Conservation (phyloP, 2,797 vertebrate species). For the Smutsia temminckii region DNA sequence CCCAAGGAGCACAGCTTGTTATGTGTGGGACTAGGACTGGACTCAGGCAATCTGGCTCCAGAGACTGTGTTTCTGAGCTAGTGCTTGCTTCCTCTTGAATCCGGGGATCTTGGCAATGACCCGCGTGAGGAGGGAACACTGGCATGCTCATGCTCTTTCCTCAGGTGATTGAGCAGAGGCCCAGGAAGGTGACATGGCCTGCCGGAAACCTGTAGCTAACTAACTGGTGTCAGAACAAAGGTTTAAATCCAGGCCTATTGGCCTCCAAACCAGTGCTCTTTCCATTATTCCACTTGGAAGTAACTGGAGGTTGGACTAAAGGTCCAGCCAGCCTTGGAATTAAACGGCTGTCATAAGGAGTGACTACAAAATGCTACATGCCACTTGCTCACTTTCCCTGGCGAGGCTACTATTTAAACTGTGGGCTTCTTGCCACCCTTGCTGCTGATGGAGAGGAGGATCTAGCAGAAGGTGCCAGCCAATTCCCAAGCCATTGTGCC, state of each 20-base stretch:
- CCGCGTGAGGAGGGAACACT: fast-evolving
- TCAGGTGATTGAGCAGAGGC: background rate
- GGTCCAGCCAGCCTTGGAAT: background rate
- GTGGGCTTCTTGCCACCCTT: no score
- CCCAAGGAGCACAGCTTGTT: background rate
- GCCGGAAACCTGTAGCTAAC: background rate
- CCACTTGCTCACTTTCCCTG: background rate
- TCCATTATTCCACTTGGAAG: background rate
- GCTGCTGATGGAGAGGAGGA: background rate
- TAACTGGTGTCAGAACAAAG: background rate
- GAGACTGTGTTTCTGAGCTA: background rate
- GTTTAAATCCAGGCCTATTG: background rate
- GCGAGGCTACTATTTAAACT: no score
- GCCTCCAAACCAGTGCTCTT: background rate
- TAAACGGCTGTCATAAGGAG: background rate
- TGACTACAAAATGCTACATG: fast-evolving
- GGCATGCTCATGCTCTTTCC: fast-evolving
- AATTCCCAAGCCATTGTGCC: fast-evolving
- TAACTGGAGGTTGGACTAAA: background rate
- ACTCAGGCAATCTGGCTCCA: background rate
- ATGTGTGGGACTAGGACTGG: background rate
- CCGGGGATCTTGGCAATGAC: background rate
- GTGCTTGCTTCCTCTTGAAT: background rate
- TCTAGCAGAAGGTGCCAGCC: fast-evolving
- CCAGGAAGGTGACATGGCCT: background rate